These are phyloP conservation scores for Patella ulyssiponensis DNA, from an alignment of 2,888 invertebrate genomes.

Conservation along the genomic window DNA sequence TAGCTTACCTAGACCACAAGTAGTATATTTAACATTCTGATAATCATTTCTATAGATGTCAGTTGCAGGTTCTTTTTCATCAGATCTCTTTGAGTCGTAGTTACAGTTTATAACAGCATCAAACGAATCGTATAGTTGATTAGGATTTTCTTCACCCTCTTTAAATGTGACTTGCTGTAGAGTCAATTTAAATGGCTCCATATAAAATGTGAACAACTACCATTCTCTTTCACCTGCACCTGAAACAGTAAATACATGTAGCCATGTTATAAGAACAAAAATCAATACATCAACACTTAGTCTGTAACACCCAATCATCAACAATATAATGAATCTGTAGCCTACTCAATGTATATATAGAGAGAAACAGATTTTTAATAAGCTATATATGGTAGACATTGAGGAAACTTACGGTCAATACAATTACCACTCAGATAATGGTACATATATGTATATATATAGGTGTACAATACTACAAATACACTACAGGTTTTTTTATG, in stretches of 20 bases:
- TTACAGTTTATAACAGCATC: constrained; percentile 67
- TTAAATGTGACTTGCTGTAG: constrained; percentile 67
- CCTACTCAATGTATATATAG: no score
- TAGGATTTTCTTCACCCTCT: constrained; percentile 39
- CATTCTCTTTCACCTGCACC: constrained; percentile 10
- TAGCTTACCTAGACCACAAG: constrained; percentile 3
- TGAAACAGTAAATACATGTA: background rate
- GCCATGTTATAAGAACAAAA: no score
- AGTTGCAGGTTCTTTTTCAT: background rate
- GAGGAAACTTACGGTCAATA: no score
- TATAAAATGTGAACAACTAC: constrained; percentile 34
- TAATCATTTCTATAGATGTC: background rate
- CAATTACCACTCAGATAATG: no score
- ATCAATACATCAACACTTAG: no score
- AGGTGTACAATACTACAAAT: no score
- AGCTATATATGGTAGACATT: no score
- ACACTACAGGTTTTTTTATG: no score
- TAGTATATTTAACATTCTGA: background rate
- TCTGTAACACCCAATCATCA: no score
- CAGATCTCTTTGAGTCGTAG: constrained; percentile 41
- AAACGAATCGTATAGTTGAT: constrained; percentile 61
- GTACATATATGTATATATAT: no score
- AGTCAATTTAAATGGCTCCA: constrained; percentile 69
- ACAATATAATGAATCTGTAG: no score
- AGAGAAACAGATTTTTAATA: no score